phyloP scores from a whole-genome alignment of 2,797 vertebrate species.

The Vipera latastei region DNA sequence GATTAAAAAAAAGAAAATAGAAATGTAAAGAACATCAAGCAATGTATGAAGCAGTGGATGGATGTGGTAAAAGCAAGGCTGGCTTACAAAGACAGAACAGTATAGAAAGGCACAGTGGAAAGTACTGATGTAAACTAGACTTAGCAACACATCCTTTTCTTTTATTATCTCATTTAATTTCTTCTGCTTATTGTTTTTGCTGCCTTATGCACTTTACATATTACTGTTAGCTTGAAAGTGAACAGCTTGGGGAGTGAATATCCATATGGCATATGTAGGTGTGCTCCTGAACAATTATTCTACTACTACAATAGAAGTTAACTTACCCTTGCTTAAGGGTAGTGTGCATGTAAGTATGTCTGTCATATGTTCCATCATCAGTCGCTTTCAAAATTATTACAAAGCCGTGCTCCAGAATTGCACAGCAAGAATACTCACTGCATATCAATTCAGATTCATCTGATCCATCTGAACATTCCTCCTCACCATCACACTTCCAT shows the following conservation, averaged over 20 bases:
- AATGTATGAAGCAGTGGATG: background rate
- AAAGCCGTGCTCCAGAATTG: background rate
- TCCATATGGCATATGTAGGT: background rate
- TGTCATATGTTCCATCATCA: background rate
- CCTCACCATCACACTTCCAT: constrained; percentile 95
- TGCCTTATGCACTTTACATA: background rate
- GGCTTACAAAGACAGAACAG: background rate
- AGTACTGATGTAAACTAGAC: background rate
- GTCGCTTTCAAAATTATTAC: background rate
- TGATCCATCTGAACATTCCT: constrained; percentile 89
- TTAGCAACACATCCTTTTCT: background rate
- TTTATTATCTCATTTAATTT: background rate
- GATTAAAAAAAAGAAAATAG: background rate
- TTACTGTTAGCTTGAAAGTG: background rate
- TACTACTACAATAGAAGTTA: background rate
- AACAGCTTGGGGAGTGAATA: background rate
- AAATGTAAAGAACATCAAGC: background rate
- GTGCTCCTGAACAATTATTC: background rate
- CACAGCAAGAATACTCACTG: constrained; percentile 79
- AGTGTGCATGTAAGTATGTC: background rate
- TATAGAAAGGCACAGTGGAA: background rate
- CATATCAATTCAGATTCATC: constrained; percentile 90
- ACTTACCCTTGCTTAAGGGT: background rate
- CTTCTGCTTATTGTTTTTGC: background rate
- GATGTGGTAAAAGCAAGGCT: background rate